phyloP scores from a whole-genome alignment of 2,113 vertebrate species.

The Solea senegalensis region DNA sequence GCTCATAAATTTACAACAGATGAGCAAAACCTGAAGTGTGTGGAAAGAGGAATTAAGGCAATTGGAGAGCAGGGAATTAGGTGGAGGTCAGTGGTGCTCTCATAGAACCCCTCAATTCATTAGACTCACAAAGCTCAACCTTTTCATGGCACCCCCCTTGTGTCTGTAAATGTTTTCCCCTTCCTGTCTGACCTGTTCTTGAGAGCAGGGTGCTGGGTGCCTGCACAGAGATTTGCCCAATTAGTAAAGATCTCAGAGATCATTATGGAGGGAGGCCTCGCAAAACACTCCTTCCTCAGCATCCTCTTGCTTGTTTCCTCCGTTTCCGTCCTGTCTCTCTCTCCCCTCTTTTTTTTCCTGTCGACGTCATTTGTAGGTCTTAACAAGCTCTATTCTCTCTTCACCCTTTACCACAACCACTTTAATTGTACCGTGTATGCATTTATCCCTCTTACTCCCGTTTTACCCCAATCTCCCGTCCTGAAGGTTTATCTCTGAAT shows the following conservation, averaged over 20 bases:
- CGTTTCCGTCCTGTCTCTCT: conserved; percentile 17
- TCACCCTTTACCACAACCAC: neutral
- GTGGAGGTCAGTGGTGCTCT: conserved; percentile 52
- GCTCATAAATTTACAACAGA: conserved; percentile 4
- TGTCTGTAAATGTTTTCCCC: conserved; percentile 47
- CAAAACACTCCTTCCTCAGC: neutral
- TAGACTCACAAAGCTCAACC: conserved; percentile 66
- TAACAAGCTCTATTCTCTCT: conserved; percentile 10
- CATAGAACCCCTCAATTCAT: conserved; percentile 69
- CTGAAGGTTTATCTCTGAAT: neutral
- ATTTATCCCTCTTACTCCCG: conserved; percentile 20
- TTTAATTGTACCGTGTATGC: conserved; percentile 9
- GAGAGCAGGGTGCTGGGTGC: conserved; percentile 33
- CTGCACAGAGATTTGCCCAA: conserved; percentile 68
- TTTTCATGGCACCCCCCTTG: conserved; percentile 59
- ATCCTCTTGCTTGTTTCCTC: conserved; percentile 26
- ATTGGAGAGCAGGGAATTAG: conserved; percentile 34
- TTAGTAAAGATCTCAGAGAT: conserved; percentile 67
- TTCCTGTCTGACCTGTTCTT: conserved; percentile 56
- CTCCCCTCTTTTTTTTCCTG: conserved; percentile 27
- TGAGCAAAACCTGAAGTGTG: neutral
- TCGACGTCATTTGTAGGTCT: conserved; percentile 19
- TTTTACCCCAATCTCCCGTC: neutral
- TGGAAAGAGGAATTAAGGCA: conserved; percentile 36
- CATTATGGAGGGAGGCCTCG: conserved; percentile 46